phyloP scores from a whole-genome alignment of 2,113 vertebrate genomes.

The Sphaerodactylus townsendi region DNA sequence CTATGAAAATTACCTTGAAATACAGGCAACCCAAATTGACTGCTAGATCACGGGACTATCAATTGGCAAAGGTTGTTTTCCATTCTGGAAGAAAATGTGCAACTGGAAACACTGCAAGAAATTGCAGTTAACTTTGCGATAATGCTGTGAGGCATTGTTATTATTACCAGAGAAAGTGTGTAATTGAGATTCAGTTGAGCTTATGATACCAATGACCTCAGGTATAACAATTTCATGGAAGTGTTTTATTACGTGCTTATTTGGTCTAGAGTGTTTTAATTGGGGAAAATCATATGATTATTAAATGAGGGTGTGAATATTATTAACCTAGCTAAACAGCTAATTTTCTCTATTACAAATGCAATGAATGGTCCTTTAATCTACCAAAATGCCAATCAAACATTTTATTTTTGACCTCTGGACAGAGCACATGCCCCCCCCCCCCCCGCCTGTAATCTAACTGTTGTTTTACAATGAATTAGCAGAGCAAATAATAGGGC shows the following conservation, averaged over 20 bases:
- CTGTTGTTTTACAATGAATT: too few species aligned
- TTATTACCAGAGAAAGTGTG: not conserved
- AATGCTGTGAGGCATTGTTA: not conserved
- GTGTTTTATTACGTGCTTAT: not conserved
- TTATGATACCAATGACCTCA: not conserved
- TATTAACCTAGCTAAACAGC: not conserved
- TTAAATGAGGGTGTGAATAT: not conserved
- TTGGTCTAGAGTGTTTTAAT: not conserved
- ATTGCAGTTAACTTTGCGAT: not conserved
- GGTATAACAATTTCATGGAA: not conserved
- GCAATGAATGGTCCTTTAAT: not conserved
- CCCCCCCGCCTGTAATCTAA: too few species aligned
- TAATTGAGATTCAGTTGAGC: not conserved
- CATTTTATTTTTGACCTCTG: too few species aligned
- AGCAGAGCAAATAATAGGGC: too few species aligned
- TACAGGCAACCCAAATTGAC: not conserved
- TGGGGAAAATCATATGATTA: not conserved
- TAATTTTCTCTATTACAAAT: not conserved
- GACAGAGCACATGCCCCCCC: too few species aligned
- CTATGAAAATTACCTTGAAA: not conserved
- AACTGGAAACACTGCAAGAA: not conserved
- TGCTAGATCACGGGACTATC: not conserved
- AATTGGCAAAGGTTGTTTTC: not conserved
- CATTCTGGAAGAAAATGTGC: not conserved
- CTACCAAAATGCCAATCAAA: too few species aligned